Conservation (phyloP, 2,113 vertebrate genomes). For the Microcebus ravelobensis region DNA sequence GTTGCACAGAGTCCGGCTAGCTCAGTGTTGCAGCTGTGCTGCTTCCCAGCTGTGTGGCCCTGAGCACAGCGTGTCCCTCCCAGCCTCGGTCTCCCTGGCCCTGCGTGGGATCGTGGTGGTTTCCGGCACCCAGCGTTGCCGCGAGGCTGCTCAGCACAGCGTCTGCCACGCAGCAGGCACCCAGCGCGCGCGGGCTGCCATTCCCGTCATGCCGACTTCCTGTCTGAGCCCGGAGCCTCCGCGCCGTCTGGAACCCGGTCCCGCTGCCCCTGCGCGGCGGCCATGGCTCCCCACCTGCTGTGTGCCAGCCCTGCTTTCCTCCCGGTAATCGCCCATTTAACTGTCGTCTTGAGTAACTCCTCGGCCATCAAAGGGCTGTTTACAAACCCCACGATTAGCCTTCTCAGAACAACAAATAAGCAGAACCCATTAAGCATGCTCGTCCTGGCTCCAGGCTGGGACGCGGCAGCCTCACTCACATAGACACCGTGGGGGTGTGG, state of each 20-base stretch:
- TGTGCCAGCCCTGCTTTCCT: background rate
- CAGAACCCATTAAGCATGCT: constrained; percentile 61
- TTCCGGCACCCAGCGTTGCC: background rate
- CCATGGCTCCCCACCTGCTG: background rate
- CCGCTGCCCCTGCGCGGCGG: background rate
- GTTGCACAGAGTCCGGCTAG: background rate
- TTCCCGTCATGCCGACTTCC: background rate
- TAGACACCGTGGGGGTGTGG: background rate
- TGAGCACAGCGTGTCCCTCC: background rate
- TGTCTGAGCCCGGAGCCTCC: background rate
- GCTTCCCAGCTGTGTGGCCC: background rate
- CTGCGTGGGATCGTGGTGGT: background rate
- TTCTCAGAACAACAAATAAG: constrained; percentile 74
- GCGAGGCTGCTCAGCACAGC: background rate
- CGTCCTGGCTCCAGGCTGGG: constrained; percentile 13
- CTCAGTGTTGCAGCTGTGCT: background rate
- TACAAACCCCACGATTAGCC: constrained; percentile 77
- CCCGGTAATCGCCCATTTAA: constrained; percentile 63
- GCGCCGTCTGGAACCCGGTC: background rate
- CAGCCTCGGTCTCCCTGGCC: background rate
- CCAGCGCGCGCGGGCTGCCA: background rate
- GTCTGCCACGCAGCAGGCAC: background rate
- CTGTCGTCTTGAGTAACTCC: constrained; percentile 71
- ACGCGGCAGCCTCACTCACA: background rate
- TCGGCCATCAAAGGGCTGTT: constrained; percentile 71